Evolutionary conservation across 2,113 vertebrate genomes (phyloP), one percentile per base, ranked within the genome.

Genomic region (Prunella himalayana): DNA sequence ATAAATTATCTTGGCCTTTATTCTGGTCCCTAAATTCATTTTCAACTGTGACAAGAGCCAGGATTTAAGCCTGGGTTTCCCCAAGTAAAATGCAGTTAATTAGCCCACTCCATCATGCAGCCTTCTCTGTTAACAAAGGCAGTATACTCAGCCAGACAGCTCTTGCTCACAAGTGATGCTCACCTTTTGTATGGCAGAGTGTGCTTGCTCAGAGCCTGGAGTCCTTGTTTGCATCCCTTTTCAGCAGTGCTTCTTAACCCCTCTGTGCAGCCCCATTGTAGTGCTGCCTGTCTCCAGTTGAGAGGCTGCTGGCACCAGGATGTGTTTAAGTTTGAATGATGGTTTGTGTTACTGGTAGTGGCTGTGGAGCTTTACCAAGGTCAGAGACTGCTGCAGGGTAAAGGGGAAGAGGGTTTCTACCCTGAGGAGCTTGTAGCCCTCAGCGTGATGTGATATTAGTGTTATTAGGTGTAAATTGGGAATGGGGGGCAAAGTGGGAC

Each of bases 61-160:
- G 42, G 75, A 78, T 92, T 97, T 86, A 86, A 80, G 65, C 56
- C 64, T 71, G 44, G 39, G 68, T 73, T 88, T 91, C 76, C 85
- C 17, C 86, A 95, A 93, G 79, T 96, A 91, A 96, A 92, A 92
- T 51, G 47, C 51, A 90, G 93, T 88, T 95, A 90, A 95, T 95
- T 95, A 88, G 85, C 76, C 87, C 51, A 66, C 90, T 95, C 87
- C 83, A 86, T 95, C 87, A 73, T 70, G 64, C 66, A 51, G 88
- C 56, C 3, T 80, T 88, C 64, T 83, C 11, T 2, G 47, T 59
- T 87, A 94, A 92, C 92, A 92, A 94, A 94, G 54, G 88, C 92
- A 72, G 88, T 37, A 9, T 2, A 8, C 85, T 85, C 66, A 82
- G 84, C 61, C 88, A 84, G 92, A 57, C 82, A 60, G 92, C 57